Evolutionary conservation across 1,140 invertebrate genomes (phyloP), one percentile per base, ranked within the genome.

Genomic region (Drosophila sturtevanti): DNA sequence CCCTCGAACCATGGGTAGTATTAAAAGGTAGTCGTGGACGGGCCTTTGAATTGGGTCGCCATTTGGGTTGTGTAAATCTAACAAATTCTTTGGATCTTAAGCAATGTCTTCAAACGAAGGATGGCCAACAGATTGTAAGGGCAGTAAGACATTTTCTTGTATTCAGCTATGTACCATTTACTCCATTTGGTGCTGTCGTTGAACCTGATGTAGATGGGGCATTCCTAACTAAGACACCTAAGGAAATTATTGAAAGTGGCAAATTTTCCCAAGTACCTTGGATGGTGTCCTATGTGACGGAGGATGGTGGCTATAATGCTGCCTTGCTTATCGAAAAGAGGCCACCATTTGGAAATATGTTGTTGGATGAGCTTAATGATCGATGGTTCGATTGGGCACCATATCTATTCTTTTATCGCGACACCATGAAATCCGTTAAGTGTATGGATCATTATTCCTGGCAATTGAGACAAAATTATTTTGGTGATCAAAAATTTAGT

Each of bases 141-240:
- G 71, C 70, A 6, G 81, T 89, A 1, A 52, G 51, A 7, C 59
- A 68, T n/a, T 87, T 90, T n/a, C 72, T 85, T 0, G 68, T 90
- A 14, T 94, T 93, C 86, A 77, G 92, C 11, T 94, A 92, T 59
- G 94, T 94, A 79, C 94, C 94, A n/a, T 94, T 93, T 66, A 87
- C 93, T 5, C 93, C 94, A 0, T 95, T 94, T 79, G 94, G 93
- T 2, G 93, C 94, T 6, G 92, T 94, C 0, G 76, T 93, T 0
- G 94, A 95, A 59, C 44, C 75, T 0, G 2, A 72, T n/a, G 44
- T 55, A 6, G 4, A 34, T 7, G 44, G 91, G 4, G 91, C 93
- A 4, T 95, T 95, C 66, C 87, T 95, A 2, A 91, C 90, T 12
- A 68, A 92, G 41, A 54, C 91, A 16, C 94, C 94, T 0, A 75